A percentile compares a stretch with the other conserved stretches of the same genome.
Evolutionary conservation across 1,140 invertebrate genomes (phyloP).

Genomic region (Mizuhopecten yessoensis): DNA sequence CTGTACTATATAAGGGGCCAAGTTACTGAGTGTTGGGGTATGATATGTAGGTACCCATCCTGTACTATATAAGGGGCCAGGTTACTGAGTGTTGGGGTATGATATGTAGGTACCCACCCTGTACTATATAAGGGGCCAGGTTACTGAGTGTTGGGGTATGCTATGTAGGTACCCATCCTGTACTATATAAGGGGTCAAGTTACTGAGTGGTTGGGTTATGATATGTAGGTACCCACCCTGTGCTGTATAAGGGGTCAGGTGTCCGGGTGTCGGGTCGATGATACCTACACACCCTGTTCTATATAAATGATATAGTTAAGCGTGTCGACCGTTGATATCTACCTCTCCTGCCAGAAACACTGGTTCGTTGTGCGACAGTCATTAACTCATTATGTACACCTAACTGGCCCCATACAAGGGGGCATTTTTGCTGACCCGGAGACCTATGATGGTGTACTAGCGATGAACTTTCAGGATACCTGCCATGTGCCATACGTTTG

Average conservation of each 20-base stretch:
- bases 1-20: background rate
- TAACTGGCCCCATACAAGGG: background rate
- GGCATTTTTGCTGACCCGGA: background rate
- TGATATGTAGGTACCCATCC: background rate
- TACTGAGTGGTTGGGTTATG: no score
- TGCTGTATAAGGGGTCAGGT: background rate
- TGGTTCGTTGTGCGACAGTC: constrained; percentile 8
- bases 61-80: background rate
- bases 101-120: no score
- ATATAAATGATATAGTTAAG: background rate
- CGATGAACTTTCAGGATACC: background rate
- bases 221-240: no score
- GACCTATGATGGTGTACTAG: background rate
- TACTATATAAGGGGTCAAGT: no score
- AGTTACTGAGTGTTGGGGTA: no score
- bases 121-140: no score
- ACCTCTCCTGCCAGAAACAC: background rate
- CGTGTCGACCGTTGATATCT: background rate
- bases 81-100: background rate
- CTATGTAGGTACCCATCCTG: no score
- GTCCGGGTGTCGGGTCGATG: background rate
- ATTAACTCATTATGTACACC: constrained; percentile 28
- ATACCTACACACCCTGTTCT: background rate
- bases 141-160: no score
- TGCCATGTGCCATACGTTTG: background rate